A percentile compares a stretch with the other conserved stretches of the same genome.
phyloP scores from a whole-genome alignment of 2,888 invertebrate species.

The Drosophila leonis region DNA sequence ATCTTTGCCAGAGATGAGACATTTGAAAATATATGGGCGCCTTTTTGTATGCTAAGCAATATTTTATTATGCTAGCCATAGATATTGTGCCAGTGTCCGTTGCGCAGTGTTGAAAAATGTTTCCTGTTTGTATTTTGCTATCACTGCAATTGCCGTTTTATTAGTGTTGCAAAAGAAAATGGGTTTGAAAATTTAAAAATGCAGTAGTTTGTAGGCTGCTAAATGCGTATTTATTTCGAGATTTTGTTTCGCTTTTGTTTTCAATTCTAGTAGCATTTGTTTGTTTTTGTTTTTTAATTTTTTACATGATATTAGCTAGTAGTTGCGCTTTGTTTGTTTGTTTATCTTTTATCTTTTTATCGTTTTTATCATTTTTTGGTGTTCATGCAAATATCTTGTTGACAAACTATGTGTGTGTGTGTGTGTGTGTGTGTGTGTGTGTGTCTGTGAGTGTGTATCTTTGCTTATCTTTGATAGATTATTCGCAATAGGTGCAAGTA shows the following conservation, averaged over 20 bases:
- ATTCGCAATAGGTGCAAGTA: constrained; percentile 73
- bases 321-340: constrained; percentile 62
- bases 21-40: neutral
- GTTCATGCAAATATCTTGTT: constrained; percentile 56
- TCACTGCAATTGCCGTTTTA: neutral
- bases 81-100: neutral
- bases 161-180: neutral
- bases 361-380: constrained; percentile 35
- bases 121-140: neutral
- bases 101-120: neutral
- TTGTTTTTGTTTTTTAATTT: constrained; percentile 53
- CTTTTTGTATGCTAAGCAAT: neutral
- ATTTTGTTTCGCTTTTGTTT: constrained; percentile 70
- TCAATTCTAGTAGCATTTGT: constrained; percentile 84
- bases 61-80: neutral
- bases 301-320: constrained; percentile 81
- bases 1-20: neutral
- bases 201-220: constrained; percentile 70
- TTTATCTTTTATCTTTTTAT: constrained; percentile 22
- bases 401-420: constrained; percentile 61
- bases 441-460: constrained; percentile 27
- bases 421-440: constrained; percentile 18
- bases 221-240: constrained; percentile 82
- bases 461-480: constrained; percentile 75
- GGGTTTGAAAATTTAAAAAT: constrained; percentile 20